Percentiles rank a stretch among this genome's conserved stretches.
These are phyloP conservation scores for Embiotoca jacksoni DNA, from an alignment of 2,113 vertebrate species.

Conservation along the genomic window DNA sequence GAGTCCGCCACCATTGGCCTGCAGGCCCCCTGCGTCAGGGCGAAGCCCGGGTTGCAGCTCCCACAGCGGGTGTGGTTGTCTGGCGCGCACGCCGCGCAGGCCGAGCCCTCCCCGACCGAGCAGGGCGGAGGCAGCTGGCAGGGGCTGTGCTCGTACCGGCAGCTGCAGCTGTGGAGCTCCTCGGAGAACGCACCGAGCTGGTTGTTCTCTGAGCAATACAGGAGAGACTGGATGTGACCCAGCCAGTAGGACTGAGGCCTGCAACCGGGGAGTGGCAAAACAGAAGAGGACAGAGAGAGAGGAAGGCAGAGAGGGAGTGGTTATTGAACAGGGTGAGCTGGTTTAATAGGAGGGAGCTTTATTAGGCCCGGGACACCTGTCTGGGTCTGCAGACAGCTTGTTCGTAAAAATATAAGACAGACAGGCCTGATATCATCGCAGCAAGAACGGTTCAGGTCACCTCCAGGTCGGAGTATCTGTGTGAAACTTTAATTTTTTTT, in stretches of 20 bases:
- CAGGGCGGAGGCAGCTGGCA: constrained; percentile 91
- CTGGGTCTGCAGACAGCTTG: constrained; percentile 44
- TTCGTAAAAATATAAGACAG: constrained; percentile 41
- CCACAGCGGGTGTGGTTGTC: constrained; percentile 97
- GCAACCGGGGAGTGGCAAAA: constrained; percentile 8
- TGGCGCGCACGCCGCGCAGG: constrained; percentile 87
- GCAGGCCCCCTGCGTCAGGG: constrained; percentile 91
- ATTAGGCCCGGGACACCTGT: constrained; percentile 33
- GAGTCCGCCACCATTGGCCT: constrained; percentile 95
- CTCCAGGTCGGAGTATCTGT: constrained; percentile 7
- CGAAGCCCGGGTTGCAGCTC: constrained; percentile 91
- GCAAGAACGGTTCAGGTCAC: constrained; percentile 26
- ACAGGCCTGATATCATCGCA: neutral
- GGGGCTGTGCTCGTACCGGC: constrained; percentile 89
- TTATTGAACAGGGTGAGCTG: constrained; percentile 37
- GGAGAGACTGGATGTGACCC: constrained; percentile 92
- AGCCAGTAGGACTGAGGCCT: constrained; percentile 95
- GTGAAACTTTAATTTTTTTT: neutral
- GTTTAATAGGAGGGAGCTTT: constrained; percentile 42
- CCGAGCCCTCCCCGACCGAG: constrained; percentile 87
- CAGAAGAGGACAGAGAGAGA: neutral
- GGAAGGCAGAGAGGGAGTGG: neutral
- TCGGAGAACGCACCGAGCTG: constrained; percentile 94
- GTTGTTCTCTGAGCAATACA: constrained; percentile 97
- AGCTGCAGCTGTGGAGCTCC: constrained; percentile 93